Evolutionary conservation across 2,113 vertebrate genomes (phyloP), one percentile per base, ranked within the genome.

Genomic region (Xenus cinereus): DNA sequence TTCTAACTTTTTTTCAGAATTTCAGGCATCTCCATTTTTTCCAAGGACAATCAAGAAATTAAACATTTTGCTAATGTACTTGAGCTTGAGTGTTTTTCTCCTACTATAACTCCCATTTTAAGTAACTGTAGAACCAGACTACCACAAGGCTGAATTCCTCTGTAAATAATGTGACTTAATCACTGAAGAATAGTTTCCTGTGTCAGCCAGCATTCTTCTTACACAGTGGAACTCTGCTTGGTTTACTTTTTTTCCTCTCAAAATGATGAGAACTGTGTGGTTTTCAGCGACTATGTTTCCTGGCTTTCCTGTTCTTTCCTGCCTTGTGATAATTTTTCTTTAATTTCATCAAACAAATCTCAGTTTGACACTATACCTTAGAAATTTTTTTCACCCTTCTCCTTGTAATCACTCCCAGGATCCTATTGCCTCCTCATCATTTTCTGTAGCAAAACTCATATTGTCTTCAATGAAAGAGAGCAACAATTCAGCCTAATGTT

Each of bases 181-280:
- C 64, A 84, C 69, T 78, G 60, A n/a, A 93, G 84, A 79, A 90
- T 79, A 78, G 88, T 96, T 92, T 89, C 30, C 28, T 72, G 19
- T 81, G 72, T 94, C 63, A 93, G 48, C 33, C 13, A 77, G 5
- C 16, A 63, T 91, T 89, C 24, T 56, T 45, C 32, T 89, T 89
- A 48, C 33, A 26, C 37, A 45, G 35, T 35, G 12, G 45, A 83
- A 51, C 16, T 83, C 79, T 46, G 45, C 4, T 57, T 39, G 9
- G 19, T 78, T 76, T 76, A 28, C 2, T 32, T 69, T 33, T 67
- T 62, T 27, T 6, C 21, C 16, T 72, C 43, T 75, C 13, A 66
- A 83, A 66, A 73, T 69, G 21, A 56, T 28, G 75, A 27, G 8
- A 81, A 28, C 9, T 54, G 1, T 76, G 45, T 77, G 21, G 19